Percentiles rank a stretch among this genome's conserved stretches.
Conservation (phyloP, 1,140 invertebrate genomes). For the Mesaphorura yosii region DNA sequence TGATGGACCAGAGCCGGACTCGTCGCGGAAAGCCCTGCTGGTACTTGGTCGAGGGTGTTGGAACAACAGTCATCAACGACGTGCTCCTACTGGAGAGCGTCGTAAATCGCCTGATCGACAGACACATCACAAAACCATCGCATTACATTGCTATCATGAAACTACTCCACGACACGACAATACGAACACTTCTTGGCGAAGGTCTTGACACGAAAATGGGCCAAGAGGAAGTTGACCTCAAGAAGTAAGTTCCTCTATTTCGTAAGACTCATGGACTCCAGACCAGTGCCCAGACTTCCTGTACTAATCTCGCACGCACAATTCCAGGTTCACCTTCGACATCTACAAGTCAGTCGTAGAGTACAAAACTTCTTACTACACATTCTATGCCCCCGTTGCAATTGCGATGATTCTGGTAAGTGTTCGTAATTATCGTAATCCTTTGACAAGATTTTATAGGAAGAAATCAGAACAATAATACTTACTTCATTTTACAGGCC, state of each 20-base stretch:
- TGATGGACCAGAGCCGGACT: conserved; percentile 49
- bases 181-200: conserved; percentile 68
- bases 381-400: conserved; percentile 49
- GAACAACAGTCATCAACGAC: conserved; percentile 50
- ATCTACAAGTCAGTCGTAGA: conserved; percentile 47
- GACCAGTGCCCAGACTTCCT: background rate
- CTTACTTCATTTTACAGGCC: conserved; percentile 6
- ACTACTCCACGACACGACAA: conserved; percentile 50
- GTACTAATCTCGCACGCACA: background rate
- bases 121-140: conserved; percentile 40
- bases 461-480: background rate
- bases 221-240: conserved; percentile 29
- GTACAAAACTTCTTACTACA: conserved; percentile 55
- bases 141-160: conserved; percentile 45
- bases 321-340: background rate
- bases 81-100: conserved; percentile 44
- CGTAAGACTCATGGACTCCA: background rate
- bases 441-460: background rate
- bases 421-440: background rate
- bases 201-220: conserved; percentile 57
- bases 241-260: conserved; percentile 8
- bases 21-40: conserved; percentile 50
- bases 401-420: conserved; percentile 45
- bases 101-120: conserved; percentile 43
- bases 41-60: conserved; percentile 45